phyloP scores from a whole-genome alignment of 2,888 invertebrate genomes.

The Xylocampa areola region DNA sequence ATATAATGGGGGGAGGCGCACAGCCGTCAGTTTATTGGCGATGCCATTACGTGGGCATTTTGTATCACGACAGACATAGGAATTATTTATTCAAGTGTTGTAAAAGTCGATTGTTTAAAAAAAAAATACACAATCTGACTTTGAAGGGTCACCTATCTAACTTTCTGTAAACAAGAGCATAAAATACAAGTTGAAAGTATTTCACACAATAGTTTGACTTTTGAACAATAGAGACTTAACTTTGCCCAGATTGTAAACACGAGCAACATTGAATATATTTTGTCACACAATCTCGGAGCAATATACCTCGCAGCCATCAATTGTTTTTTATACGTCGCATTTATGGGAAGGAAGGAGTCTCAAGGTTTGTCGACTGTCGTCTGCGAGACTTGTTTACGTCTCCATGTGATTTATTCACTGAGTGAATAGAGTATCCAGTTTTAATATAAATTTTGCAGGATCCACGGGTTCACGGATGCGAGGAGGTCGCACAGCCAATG shows the following conservation, averaged over 20 bases:
- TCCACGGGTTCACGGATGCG: slow-evolving; percentile 75
- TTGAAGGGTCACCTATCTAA: slow-evolving; percentile 40
- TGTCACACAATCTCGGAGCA: slow-evolving; percentile 31
- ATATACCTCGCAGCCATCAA: slow-evolving; percentile 59
- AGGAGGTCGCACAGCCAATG: slow-evolving; percentile 80
- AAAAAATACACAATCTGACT: slow-evolving; percentile 36
- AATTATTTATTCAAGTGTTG: slow-evolving; percentile 60
- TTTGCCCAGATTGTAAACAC: slow-evolving; percentile 29
- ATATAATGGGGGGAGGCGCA: slow-evolving; percentile 84
- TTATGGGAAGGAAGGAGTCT: slow-evolving; percentile 63
- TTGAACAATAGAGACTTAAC: slow-evolving; percentile 19
- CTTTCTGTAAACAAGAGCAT: slow-evolving; percentile 29
- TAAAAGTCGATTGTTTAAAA: slow-evolving; percentile 50
- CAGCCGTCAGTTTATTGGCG: slow-evolving; percentile 68
- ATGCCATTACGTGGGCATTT: slow-evolving; percentile 77
- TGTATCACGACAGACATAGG: slow-evolving; percentile 60
- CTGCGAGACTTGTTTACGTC: slow-evolving; percentile 59
- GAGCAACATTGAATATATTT: slow-evolving; percentile 24
- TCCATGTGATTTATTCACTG: slow-evolving; percentile 44
- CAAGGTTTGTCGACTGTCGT: slow-evolving; percentile 62
- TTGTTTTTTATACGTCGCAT: slow-evolving; percentile 65
- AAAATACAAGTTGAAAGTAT: slow-evolving; percentile 25
- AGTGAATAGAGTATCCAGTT: slow-evolving; percentile 35
- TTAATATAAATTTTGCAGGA: slow-evolving; percentile 38
- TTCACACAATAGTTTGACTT: slow-evolving; percentile 14